These are phyloP conservation scores for Strix uralensis DNA, from an alignment of 2,113 vertebrate species.

Conservation along the genomic window DNA sequence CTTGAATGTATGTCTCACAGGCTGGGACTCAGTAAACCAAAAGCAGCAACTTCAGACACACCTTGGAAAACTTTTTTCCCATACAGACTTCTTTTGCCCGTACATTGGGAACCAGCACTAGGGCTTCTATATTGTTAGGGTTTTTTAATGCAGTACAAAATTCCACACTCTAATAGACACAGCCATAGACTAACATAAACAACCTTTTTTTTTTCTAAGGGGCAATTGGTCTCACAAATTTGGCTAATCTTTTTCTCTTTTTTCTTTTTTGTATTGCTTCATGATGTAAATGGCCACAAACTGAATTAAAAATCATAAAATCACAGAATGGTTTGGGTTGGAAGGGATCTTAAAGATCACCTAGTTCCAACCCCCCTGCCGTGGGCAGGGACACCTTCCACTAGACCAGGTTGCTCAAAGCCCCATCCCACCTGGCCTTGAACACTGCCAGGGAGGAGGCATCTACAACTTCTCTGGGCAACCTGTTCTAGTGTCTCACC, in stretches of 20 bases:
- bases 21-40: background rate
- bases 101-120: background rate
- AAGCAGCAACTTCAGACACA: background rate
- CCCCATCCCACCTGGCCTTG: background rate
- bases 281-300: background rate
- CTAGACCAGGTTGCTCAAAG: background rate
- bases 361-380: background rate
- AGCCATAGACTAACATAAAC: background rate
- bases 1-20: background rate
- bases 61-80: background rate
- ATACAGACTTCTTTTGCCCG: rapidly evolving
- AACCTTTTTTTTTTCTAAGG: background rate
- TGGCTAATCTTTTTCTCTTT: background rate
- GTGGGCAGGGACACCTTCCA: background rate
- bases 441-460: background rate
- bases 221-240: background rate
- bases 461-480: background rate
- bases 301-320: background rate
- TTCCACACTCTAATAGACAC: background rate
- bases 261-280: background rate
- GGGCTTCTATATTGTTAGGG: background rate
- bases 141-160: background rate
- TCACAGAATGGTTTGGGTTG: background rate
- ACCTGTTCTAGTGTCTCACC: background rate
- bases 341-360: background rate